These are phyloP conservation scores for Ptilonorhynchus violaceus DNA, from an alignment of 2,113 vertebrate genomes.

Conservation along the genomic window DNA sequence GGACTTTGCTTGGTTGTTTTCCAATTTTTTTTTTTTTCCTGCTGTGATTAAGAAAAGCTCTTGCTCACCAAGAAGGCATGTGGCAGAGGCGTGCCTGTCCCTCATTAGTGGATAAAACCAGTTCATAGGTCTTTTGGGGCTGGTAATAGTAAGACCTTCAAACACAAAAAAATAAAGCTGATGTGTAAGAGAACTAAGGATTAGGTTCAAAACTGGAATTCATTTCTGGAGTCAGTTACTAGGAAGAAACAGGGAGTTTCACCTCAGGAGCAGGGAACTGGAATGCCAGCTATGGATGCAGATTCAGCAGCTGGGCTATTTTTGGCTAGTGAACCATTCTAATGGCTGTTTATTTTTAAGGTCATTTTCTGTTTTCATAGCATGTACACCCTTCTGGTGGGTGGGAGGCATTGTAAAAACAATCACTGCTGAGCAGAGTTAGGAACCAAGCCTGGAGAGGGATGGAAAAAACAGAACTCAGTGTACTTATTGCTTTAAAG, in stretches of 20 bases:
- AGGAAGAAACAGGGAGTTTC: not conserved
- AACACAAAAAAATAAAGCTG: not conserved
- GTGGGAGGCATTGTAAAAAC: constrained; percentile 20
- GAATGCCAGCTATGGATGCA: not conserved
- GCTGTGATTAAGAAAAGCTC: not conserved
- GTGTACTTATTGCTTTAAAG: constrained; percentile 1
- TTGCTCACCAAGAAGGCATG: not conserved
- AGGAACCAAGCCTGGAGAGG: not conserved
- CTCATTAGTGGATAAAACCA: not conserved
- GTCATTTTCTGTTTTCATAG: constrained; percentile 36
- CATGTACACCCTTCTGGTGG: constrained; percentile 37
- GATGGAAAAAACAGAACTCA: not conserved
- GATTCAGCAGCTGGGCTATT: constrained; percentile 28
- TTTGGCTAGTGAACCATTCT: not conserved
- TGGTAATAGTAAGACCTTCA: not conserved
- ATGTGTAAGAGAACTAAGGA: not conserved
- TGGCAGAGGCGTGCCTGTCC: not conserved
- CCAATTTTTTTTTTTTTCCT: not conserved
- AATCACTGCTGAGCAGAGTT: not conserved
- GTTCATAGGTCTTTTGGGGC: not conserved
- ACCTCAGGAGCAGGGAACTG: not conserved
- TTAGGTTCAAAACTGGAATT: not conserved
- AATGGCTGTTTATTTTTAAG: constrained; percentile 32
- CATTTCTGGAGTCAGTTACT: not conserved
- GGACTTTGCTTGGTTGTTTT: not conserved